Evolutionary conservation across 2,797 vertebrate species (phyloP), one percentile per base, ranked within the genome.

Genomic region (Lepus townsendii): DNA sequence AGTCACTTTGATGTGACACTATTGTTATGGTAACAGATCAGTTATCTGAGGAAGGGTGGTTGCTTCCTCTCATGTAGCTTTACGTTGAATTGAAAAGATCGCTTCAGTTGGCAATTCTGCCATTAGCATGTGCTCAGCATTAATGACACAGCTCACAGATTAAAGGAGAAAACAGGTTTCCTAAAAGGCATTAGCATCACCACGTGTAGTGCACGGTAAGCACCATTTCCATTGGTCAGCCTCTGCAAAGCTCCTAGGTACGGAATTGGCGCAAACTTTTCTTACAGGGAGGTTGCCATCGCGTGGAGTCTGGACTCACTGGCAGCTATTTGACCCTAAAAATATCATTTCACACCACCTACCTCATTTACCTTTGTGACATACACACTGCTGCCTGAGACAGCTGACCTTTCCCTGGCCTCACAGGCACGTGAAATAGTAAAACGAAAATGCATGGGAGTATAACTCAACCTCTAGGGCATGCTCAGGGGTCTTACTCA

Each of bases 361-460:
- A 14, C 52, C 54, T n/a, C 13, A 7, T 62, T 89, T 50, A 73
- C 73, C 35, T 83, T 11, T 73, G 17, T 27, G 86, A 77, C 76
- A 80, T 17, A 83, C 11, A 84, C 30, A 60, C 4, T 35, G 11
- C 17, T 4, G 6, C 0, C 2, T 2, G 24, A 71, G 94, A 75
- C 5, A 16, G 7, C 5, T 38, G 38, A 26, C 27, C 76, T 89
- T 73, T 62, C 52, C 54, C 76, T 38, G 79, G 32, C 38, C 7
- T 82, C 10, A 54, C 24, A 50, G 50, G 73, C 57, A 79, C 19
- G 32, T 1, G 42, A 24, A 88, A 63, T 1, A 75, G 38, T 68
- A 71, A 96, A 88, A 95, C 60, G 19, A 89, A 90, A 91, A 77
- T 22, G 16, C 5, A 19, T 54, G 27, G 35, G 50, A 92, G 80